Percentiles rank a stretch among this genome's conserved stretches.
Evolutionary conservation across 2,888 invertebrate species (phyloP).

Genomic region (Polyploca ridens): DNA sequence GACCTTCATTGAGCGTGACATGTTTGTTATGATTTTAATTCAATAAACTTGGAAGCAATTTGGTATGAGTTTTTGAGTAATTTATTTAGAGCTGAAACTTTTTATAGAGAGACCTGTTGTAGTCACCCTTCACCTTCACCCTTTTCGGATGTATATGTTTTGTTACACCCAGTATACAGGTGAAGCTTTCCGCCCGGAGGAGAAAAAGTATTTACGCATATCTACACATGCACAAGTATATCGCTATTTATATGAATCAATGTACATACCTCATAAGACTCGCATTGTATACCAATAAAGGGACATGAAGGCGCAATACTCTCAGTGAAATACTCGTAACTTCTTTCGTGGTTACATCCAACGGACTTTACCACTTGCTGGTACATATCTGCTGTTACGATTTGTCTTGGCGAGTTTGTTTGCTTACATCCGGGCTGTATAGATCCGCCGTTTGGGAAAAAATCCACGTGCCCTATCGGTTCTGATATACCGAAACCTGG

Average conservation of each 20-base stretch:
- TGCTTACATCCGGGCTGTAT: conserved; percentile 84
- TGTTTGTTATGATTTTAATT: no score
- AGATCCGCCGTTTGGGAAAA: conserved; percentile 95
- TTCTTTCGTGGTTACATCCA: conserved; percentile 94
- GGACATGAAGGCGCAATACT: conserved; percentile 91
- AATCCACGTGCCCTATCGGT: conserved; percentile 94
- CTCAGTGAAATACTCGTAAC: conserved; percentile 93
- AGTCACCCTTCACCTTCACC: no score
- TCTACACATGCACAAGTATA: no score
- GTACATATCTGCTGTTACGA: conserved; percentile 54
- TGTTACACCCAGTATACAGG: no score
- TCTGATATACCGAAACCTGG: conserved; percentile 91
- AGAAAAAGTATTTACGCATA: no score
- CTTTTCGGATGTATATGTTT: no score
- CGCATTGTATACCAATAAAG: conserved; percentile 91
- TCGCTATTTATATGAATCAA: neutral
- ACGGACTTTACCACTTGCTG: conserved; percentile 86
- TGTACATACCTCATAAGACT: conserved; percentile 87
- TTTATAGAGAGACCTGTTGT: no score
- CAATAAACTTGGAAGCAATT: no score
- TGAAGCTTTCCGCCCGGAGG: no score
- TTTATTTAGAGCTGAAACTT: no score
- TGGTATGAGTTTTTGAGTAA: no score
- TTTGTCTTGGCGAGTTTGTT: conserved; percentile 32
- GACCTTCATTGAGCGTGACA: no score